phyloP scores from a whole-genome alignment of 2,888 invertebrate genomes.

The Siphonodentalium dalli region DNA sequence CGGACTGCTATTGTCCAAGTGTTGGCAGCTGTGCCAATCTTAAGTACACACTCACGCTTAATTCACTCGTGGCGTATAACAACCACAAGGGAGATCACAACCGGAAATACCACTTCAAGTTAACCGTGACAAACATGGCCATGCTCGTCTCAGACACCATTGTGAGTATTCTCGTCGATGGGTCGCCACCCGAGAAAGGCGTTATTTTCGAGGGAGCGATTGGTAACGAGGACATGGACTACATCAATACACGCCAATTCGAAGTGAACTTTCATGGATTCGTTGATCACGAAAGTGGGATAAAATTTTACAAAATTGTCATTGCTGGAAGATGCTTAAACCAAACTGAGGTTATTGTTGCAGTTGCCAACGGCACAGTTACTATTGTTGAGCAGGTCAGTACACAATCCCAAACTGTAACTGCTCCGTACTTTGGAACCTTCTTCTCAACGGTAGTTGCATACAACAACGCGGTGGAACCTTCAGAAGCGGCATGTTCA shows the following conservation, averaged over 20 bases:
- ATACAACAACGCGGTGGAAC: slow-evolving; percentile 39
- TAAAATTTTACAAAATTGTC: slow-evolving; percentile 22
- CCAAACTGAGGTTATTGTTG: no score
- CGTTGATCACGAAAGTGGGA: slow-evolving; percentile 18
- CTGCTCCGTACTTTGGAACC: slow-evolving; percentile 19
- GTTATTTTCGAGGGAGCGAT: slow-evolving; percentile 29
- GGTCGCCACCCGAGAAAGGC: slow-evolving; percentile 39
- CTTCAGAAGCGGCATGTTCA: slow-evolving; percentile 40
- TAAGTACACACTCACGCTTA: slow-evolving; percentile 26
- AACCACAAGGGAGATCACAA: slow-evolving; percentile 38
- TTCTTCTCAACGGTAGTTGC: slow-evolving; percentile 36
- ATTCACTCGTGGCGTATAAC: slow-evolving; percentile 19
- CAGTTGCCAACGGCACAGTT: no score
- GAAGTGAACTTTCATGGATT: slow-evolving; percentile 7
- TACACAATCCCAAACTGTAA: background rate
- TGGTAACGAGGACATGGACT: slow-evolving; percentile 6
- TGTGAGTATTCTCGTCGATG: slow-evolving; percentile 39
- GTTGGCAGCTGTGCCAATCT: slow-evolving; percentile 31
- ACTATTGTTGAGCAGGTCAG: no score
- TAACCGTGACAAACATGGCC: slow-evolving; percentile 40
- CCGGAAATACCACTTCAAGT: slow-evolving; percentile 35
- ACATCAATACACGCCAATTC: background rate
- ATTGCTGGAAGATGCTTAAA: slow-evolving; percentile 26
- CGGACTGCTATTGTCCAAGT: slow-evolving; percentile 35
- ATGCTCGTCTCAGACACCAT: slow-evolving; percentile 25